These are phyloP conservation scores for Spermophilus dauricus DNA, from an alignment of 2,113 vertebrate genomes.

Conservation along the genomic window DNA sequence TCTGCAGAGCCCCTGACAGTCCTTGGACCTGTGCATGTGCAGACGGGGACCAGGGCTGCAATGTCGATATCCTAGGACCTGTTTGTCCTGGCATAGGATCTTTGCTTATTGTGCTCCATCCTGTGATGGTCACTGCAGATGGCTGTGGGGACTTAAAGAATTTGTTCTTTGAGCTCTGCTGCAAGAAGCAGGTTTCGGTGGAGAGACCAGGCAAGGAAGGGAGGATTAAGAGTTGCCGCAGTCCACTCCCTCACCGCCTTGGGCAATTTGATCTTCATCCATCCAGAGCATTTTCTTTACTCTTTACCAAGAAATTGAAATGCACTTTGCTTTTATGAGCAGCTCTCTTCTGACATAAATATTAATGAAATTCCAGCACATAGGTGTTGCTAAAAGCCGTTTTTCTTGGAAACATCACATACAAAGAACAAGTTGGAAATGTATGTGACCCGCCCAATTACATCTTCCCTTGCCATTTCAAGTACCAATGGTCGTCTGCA, in stretches of 20 bases:
- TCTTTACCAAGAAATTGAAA: not conserved
- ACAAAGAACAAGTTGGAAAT: not conserved
- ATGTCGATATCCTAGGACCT: not conserved
- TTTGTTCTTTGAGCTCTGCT: not conserved
- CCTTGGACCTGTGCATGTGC: not conserved
- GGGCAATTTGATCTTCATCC: not conserved
- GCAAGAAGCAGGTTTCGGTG: not conserved
- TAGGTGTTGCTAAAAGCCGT: conserved; percentile 76
- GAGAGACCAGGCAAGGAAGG: not conserved
- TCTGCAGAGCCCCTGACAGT: not conserved
- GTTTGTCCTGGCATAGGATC: not conserved
- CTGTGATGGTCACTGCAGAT: not conserved
- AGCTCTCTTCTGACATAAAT: conserved; percentile 71
- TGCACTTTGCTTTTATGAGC: conserved; percentile 59
- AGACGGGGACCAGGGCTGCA: not conserved
- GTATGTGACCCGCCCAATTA: not conserved
- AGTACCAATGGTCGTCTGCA: not conserved
- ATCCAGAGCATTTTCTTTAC: not conserved
- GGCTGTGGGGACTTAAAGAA: not conserved
- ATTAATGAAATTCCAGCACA: conserved; percentile 78
- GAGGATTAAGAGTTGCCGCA: rapidly evolving
- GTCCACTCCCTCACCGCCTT: not conserved
- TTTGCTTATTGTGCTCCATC: not conserved
- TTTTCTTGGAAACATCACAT: conserved; percentile 21
- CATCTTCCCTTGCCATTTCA: not conserved